Base-by-base conservation (phyloP, 1,140 invertebrate genomes). In the Mylabris phalerata region DNA sequence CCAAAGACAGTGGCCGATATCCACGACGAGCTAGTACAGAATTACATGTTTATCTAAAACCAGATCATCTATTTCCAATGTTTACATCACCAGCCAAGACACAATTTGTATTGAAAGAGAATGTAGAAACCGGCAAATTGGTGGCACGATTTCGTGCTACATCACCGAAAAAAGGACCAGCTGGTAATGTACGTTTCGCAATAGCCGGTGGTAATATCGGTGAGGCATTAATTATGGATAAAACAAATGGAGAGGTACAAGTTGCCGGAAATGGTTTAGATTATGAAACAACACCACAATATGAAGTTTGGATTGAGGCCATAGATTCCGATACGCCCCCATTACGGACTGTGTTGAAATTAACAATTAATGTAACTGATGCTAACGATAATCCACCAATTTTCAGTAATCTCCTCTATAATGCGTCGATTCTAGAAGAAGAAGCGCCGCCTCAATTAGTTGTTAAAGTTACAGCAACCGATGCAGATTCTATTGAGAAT, bases 251-350 rank as follows among this genome's bases (percentile, higher is more conserved):
- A 11, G 84, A 89, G 73, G 80, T 96, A 5, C 81, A 79, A 61
- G 83, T 95, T 0, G 84, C 87, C 2, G 83, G 83, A 5, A 83
- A 81, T 67, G 87, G 87, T 1, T 79, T 98, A 49, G 94, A 98
- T 75, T 95, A 90, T 68, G 95, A 98, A 79, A 85, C 86, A 1
- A 81, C 86, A 57, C 82, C 86, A 11, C 75, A 85, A 11, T 95
- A 95, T 73, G 87, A 93, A 75, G 84, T 97, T 25, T 98, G 93
- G 94, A 82, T 98, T 48, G 90, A 95, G 79, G 93, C 94, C 0
- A 77, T 83, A 50, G 92, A 96, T 75, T 86, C 87, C 0, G 90
- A 92, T 69, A 82, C 81, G 46, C 91, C 91, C 4, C 82, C 88
- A 1, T 72, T 95, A 11, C 79, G 88, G 55, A 90, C 84, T 48